A percentile compares a stretch with the other conserved stretches of the same genome.
These are phyloP conservation scores for Oxyteleia sp. DNA, from an alignment of 2,888 invertebrate species.

Conservation along the genomic window DNA sequence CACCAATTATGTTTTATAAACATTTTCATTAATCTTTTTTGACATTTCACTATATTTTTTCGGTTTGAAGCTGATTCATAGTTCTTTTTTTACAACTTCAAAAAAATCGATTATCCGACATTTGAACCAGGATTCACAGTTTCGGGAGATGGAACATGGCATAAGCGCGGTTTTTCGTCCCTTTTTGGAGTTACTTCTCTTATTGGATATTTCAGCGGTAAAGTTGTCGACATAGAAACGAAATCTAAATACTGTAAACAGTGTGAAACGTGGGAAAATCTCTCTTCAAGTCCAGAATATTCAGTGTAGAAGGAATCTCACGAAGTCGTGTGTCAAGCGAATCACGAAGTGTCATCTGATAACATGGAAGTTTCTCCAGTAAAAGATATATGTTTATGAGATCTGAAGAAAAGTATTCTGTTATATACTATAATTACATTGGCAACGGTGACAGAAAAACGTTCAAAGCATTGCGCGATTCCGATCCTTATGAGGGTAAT, in stretches of 20 bases:
- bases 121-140: no score
- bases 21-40: no score
- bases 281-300: conserved; percentile 6
- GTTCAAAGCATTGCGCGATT: conserved; percentile 12
- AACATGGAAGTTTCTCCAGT: conserved; percentile 16
- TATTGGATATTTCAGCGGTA: conserved; percentile 71
- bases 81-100: no score
- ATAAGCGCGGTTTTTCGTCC: conserved; percentile 9
- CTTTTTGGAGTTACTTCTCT: conserved; percentile 51
- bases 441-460: conserved; percentile 28
- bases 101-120: no score
- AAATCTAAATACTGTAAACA: conserved; percentile 26
- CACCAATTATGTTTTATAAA: no score
- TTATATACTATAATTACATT: conserved; percentile 22
- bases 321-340: background rate
- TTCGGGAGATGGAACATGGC: conserved; percentile 47
- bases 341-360: conserved; percentile 22
- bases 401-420: conserved; percentile 17
- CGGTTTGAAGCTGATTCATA: no score
- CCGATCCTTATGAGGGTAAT: conserved; percentile 2
- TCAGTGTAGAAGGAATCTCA: conserved; percentile 13
- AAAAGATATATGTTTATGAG: conserved; percentile 15
- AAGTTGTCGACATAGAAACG: conserved; percentile 2
- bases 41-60: no score
- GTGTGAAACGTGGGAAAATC: conserved; percentile 17